phyloP scores from a whole-genome alignment of 30 jellyfish, hydroid and myxozoan genomes.

The Mastigias papua region DNA sequence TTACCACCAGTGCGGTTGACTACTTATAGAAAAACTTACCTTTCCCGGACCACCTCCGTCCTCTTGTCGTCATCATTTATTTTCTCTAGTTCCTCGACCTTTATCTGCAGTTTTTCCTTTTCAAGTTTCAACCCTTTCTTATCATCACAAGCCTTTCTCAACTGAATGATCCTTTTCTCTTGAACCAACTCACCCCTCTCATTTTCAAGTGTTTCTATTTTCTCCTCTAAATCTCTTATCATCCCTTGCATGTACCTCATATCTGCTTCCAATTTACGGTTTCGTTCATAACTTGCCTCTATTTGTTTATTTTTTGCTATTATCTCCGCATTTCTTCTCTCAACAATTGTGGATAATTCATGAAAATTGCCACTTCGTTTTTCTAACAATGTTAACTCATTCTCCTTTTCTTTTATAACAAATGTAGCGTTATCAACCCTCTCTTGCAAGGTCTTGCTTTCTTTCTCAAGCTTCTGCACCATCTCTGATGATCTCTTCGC shows the following conservation, averaged over 20 bases:
- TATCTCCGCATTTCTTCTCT: neutral
- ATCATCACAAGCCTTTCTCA: too few species aligned
- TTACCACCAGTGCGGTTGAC: too few species aligned
- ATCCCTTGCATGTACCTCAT: neutral
- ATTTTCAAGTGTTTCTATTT: neutral
- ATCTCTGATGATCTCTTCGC: neutral
- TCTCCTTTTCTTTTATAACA: neutral
- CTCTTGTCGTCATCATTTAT: too few species aligned
- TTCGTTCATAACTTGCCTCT: neutral
- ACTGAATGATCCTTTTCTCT: too few species aligned
- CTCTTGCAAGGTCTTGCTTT: neutral
- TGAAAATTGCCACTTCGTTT: neutral
- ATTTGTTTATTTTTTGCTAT: neutral
- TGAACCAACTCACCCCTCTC: neutral
- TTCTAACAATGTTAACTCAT: neutral
- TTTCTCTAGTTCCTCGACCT: too few species aligned
- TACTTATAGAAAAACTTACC: too few species aligned
- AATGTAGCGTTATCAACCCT: neutral
- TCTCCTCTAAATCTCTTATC: conserved; percentile 1
- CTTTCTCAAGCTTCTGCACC: neutral
- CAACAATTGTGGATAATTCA: neutral
- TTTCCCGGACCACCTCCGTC: too few species aligned
- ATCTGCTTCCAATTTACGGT: neutral
- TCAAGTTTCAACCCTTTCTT: too few species aligned
- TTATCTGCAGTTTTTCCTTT: too few species aligned